A percentile compares a stretch with the other conserved stretches of the same genome.
These are phyloP conservation scores for Microplitis demolitor DNA, from an alignment of 1,140 invertebrate species.

Conservation along the genomic window DNA sequence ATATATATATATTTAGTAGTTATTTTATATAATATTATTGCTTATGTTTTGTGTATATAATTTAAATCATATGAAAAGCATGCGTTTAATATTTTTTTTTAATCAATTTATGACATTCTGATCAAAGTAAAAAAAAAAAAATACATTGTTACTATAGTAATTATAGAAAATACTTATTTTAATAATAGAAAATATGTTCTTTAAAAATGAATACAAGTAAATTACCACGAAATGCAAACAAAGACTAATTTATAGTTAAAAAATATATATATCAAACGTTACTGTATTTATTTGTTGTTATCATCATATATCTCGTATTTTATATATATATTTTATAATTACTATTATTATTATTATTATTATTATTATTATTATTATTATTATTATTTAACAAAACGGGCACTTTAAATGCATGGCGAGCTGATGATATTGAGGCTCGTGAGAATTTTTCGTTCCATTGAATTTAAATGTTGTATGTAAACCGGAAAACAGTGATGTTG, in stretches of 20 bases:
- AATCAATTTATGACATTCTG: no score
- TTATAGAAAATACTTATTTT: no score
- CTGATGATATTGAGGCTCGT: slow-evolving; percentile 46
- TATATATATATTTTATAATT: background rate
- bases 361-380: background rate
- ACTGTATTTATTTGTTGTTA: slow-evolving; percentile 1
- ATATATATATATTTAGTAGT: background rate
- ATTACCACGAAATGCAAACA: no score
- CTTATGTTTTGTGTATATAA: background rate
- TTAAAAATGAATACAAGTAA: no score
- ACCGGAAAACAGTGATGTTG: slow-evolving; percentile 65
- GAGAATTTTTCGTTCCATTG: slow-evolving; percentile 59
- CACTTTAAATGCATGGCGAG: slow-evolving; percentile 17
- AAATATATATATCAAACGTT: no score
- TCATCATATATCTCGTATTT: background rate
- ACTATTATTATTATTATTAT: background rate
- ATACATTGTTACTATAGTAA: no score
- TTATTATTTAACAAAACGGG: background rate
- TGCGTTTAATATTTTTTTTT: no score
- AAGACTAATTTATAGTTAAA: no score
- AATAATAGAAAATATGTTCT: no score
- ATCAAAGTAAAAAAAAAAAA: no score
- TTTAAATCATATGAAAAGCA: no score
- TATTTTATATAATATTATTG: background rate
- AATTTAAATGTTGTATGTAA: slow-evolving; percentile 66